These are phyloP conservation scores for Nymphicus hollandicus DNA, from an alignment of 2,113 vertebrate species.

Conservation along the genomic window DNA sequence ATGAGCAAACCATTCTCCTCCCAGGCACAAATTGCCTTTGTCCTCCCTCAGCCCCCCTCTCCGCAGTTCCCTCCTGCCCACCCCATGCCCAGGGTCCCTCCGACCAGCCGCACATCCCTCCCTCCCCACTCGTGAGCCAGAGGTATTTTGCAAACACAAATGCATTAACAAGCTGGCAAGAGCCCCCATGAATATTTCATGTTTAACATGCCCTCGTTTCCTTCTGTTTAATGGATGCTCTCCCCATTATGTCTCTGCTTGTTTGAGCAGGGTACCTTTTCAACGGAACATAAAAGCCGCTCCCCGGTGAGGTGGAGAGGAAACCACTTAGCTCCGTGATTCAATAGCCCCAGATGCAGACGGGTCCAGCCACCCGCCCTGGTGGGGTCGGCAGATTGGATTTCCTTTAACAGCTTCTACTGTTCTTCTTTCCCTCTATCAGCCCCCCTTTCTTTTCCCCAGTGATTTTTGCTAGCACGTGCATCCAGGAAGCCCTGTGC, in stretches of 20 bases:
- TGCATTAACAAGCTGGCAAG: slow-evolving; percentile 69
- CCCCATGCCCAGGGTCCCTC: background rate
- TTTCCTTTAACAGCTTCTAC: slow-evolving; percentile 9
- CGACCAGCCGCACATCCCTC: background rate
- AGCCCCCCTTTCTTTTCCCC: no score
- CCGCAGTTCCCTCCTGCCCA: fast-evolving
- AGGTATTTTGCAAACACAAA: slow-evolving; percentile 69
- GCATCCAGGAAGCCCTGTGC: fast-evolving
- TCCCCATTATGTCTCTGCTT: slow-evolving; percentile 53
- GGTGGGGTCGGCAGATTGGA: background rate
- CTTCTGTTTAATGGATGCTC: slow-evolving; percentile 67
- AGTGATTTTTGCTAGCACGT: background rate
- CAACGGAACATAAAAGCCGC: slow-evolving; percentile 65
- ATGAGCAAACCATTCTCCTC: background rate
- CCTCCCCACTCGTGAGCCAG: background rate
- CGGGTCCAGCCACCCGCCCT: background rate
- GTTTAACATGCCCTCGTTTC: slow-evolving; percentile 66
- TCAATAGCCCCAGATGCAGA: background rate
- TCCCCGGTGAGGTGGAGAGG: slow-evolving; percentile 56
- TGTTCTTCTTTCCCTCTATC: background rate
- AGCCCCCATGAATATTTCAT: slow-evolving; percentile 72
- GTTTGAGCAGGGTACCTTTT: slow-evolving; percentile 64
- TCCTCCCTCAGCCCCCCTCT: background rate
- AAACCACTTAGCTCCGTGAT: slow-evolving; percentile 32
- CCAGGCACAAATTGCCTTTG: background rate